Evolutionary conservation across 35 echinoderm and acorn worm genomes (phyloP), one percentile per base, ranked within the genome.

Genomic region (Apostichopus parvimensis): DNA sequence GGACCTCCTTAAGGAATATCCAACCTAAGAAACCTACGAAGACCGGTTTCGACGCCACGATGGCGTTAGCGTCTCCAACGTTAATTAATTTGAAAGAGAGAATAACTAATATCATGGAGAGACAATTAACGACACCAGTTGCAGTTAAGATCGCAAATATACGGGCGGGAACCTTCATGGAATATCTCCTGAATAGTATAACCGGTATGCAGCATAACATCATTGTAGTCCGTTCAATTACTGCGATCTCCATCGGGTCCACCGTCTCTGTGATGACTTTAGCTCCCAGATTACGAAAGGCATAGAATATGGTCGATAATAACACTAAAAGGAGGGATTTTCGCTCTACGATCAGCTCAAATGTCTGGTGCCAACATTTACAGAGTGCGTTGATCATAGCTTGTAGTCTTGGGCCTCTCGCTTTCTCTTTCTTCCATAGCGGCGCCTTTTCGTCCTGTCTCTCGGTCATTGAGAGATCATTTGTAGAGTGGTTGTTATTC

Each of bases 101-200:
- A n/a, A 88, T 88, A 54, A 88, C 86, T n/a, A 88, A 64, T 68
- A 88, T 88, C 86, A 72, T 88, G 17, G 86, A 88, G 72, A 88
- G 62, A 72, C 86, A 88, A 73, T 88, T 88, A 64, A 88, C 26
- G 24, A 88, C 11, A 10, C 86, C 86, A 15, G 62, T 88, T 34
- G 86, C 86, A 57, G 61, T 54, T 7, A 88, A 8, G 62, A 88
- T 72, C 7, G 22, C 86, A 10, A 73, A 68, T 7, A 88, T 54
- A n/a, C 22, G 64, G 26, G 21, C 17, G 15, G 86, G 14, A 18
- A 88, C 57, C 64, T 72, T 73, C 61, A 71, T 20, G 64, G 86
- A 88, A 15, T 88, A 54, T 23, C 86, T 25, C 14, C 60, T 88
- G 12, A 72, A 13, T n/a, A 88, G 20, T 7, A 88, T 88, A 22